Evolutionary conservation across 2,113 vertebrate genomes (phyloP).

Genomic region (Hippocampus barbouri): DNA sequence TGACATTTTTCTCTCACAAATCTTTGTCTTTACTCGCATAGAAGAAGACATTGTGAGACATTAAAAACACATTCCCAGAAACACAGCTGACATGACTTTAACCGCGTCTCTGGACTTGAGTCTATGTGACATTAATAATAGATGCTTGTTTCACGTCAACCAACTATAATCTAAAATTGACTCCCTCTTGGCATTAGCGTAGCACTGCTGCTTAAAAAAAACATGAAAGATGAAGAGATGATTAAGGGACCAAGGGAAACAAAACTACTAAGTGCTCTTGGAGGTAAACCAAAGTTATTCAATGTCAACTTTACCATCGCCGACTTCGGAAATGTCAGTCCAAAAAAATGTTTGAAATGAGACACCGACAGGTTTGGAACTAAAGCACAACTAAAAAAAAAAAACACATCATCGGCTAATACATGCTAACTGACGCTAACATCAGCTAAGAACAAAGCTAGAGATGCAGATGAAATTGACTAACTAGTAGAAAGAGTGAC

Average conservation of each 20-base stretch:
- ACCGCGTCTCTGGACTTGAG: background rate
- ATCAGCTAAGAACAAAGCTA: background rate
- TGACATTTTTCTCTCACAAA: background rate
- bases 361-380: background rate
- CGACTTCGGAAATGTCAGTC: background rate
- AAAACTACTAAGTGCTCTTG: background rate
- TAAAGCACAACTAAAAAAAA: background rate
- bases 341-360: background rate
- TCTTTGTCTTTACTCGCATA: background rate
- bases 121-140: slow-evolving; percentile 17
- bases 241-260: background rate
- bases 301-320: background rate
- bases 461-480: background rate
- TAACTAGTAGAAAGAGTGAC: background rate
- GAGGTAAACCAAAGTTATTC: background rate
- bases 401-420: background rate
- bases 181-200: background rate
- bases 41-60: background rate
- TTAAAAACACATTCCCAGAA: background rate
- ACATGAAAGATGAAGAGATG: background rate
- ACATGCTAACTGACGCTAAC: background rate
- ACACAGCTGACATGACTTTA: background rate
- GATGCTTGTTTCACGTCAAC: slow-evolving; percentile 24
- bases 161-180: slow-evolving; percentile 21
- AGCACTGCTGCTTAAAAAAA: background rate